Conservation (phyloP, 2,797 vertebrate genomes). For the Botia kubotai region DNA sequence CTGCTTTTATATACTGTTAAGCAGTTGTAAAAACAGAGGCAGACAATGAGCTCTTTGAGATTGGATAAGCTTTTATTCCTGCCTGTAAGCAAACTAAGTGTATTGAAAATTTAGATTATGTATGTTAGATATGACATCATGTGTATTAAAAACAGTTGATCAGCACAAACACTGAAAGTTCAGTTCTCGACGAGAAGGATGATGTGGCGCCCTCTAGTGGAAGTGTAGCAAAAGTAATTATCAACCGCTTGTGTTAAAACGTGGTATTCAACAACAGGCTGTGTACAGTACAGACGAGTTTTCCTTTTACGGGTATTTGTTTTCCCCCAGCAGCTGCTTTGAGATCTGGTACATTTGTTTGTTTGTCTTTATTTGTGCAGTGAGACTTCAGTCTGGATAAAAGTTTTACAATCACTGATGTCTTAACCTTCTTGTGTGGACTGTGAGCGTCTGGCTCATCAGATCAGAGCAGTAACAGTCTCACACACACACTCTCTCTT, state of each 20-base stretch:
- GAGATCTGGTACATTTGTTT: background rate
- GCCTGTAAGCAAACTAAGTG: background rate
- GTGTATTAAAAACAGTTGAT: background rate
- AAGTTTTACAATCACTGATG: background rate
- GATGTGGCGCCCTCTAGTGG: constrained; percentile 23
- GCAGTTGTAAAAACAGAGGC: background rate
- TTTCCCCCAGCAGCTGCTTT: background rate
- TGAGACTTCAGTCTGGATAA: background rate
- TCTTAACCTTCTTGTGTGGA: background rate
- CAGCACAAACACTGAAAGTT: background rate
- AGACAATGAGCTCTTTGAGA: background rate
- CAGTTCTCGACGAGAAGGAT: background rate
- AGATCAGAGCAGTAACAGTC: constrained; percentile 31
- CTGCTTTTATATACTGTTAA: constrained; percentile 23
- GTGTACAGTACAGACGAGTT: background rate
- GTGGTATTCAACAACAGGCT: too few relatives aligned
- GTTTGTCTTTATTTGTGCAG: too few relatives aligned
- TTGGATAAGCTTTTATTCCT: background rate
- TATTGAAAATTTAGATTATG: background rate
- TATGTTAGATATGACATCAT: background rate
- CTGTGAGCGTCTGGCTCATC: background rate
- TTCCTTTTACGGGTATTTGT: background rate
- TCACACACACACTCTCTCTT: constrained; percentile 28
- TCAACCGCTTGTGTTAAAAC: too few relatives aligned
- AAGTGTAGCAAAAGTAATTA: background rate